phyloP scores from a whole-genome alignment of 2,113 vertebrate genomes.

The Lontra canadensis region DNA sequence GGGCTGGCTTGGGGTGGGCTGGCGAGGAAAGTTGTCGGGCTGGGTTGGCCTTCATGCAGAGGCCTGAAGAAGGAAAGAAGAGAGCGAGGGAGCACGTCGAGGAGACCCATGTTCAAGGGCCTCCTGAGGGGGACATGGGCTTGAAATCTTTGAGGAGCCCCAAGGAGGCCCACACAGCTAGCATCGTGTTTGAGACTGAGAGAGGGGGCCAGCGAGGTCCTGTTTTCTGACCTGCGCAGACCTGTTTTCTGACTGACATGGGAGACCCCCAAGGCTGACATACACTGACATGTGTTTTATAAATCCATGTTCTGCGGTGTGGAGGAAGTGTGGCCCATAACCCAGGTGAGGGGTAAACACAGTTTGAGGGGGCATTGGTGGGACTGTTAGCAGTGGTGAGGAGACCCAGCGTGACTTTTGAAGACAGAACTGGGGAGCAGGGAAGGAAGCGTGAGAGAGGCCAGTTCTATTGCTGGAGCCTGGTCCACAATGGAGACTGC shows the following conservation, averaged over 20 bases:
- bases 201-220: background rate
- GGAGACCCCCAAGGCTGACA: background rate
- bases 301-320: background rate
- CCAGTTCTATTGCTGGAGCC: background rate
- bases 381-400: too few relatives aligned
- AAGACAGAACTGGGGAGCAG: background rate
- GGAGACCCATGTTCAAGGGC: background rate
- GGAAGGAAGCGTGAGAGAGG: background rate
- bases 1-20: background rate
- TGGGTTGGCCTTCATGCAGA: background rate
- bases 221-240: too few relatives aligned
- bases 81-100: background rate
- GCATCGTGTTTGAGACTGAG: too few relatives aligned
- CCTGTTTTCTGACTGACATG: background rate
- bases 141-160: background rate
- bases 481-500: background rate
- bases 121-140: background rate
- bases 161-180: background rate
- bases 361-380: accelerated
- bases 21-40: background rate
- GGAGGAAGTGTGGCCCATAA: background rate
- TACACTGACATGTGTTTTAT: too few relatives aligned
- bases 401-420: background rate
- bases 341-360: background rate
- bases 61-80: background rate